phyloP scores from a whole-genome alignment of 2,113 vertebrate species.

The Oryzias javanicus region DNA sequence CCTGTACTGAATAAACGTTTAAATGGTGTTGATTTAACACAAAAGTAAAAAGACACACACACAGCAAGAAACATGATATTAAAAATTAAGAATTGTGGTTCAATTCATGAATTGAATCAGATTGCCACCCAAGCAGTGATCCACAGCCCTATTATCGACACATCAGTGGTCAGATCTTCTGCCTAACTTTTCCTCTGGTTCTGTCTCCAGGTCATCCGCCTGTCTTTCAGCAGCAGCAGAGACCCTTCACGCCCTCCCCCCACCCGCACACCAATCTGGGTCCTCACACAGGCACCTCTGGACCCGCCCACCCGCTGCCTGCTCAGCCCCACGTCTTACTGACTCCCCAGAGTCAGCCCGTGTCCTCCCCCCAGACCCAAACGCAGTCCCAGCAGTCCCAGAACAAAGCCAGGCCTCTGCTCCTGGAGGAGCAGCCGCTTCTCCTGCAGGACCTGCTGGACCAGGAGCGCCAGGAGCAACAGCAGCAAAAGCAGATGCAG shows the following conservation, averaged over 20 bases:
- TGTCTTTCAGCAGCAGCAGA: conserved; percentile 51
- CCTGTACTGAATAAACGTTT: too few species aligned
- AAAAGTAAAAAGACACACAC: too few species aligned
- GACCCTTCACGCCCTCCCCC: conserved; percentile 38
- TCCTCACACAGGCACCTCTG: conserved; percentile 9
- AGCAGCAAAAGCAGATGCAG: conserved; percentile 98
- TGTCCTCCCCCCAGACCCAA: conserved; percentile 23
- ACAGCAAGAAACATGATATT: too few species aligned
- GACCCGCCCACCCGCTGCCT: conserved; percentile 30
- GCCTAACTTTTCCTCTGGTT: not conserved
- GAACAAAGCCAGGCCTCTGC: conserved; percentile 76
- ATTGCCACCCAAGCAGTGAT: too few species aligned
- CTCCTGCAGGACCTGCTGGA: conserved; percentile 96
- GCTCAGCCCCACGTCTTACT: conserved; percentile 75
- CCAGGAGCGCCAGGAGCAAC: conserved; percentile 96
- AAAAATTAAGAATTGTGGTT: too few species aligned
- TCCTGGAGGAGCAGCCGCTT: conserved; percentile 93
- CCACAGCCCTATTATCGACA: too few species aligned
- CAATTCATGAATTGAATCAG: too few species aligned
- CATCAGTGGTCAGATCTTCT: not conserved
- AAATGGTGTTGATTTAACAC: too few species aligned
- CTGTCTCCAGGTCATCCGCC: conserved; percentile 35
- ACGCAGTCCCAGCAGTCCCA: conserved; percentile 49
- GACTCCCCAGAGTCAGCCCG: conserved; percentile 48
- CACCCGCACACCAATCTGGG: conserved; percentile 38